Percentiles rank a stretch among this genome's conserved stretches.
These are phyloP conservation scores for Drosophila pseudotakahashii DNA, from an alignment of 2,888 invertebrate genomes.

Conservation along the genomic window DNA sequence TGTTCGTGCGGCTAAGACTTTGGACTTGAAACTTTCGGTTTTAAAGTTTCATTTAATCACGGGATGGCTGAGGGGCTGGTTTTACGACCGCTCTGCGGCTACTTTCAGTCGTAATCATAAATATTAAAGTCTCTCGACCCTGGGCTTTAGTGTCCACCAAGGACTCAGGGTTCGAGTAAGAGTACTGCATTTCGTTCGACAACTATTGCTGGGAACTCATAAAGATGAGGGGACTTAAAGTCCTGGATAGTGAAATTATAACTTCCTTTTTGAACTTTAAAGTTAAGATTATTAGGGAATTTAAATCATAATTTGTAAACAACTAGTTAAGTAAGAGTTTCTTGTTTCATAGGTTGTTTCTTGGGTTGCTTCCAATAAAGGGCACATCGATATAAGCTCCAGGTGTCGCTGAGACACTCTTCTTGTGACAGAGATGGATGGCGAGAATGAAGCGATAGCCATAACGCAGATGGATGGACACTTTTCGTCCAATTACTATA, in stretches of 20 bases:
- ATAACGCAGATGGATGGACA: constrained; percentile 28
- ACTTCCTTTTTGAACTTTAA: neutral
- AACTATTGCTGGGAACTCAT: constrained; percentile 2
- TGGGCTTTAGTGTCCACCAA: constrained; percentile 9
- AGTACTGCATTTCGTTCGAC: neutral
- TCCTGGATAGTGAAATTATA: neutral
- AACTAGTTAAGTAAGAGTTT: no score
- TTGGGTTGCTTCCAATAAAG: neutral
- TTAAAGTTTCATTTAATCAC: constrained; percentile 57
- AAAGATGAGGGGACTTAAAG: neutral
- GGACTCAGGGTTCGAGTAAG: neutral
- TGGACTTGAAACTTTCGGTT: constrained; percentile 79
- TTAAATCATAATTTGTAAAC: no score
- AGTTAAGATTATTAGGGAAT: no score
- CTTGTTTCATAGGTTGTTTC: no score
- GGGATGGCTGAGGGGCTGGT: constrained; percentile 28
- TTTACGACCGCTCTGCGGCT: constrained; percentile 67
- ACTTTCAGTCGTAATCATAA: constrained; percentile 53
- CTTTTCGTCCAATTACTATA: constrained; percentile 56
- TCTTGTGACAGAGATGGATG: constrained; percentile 22
- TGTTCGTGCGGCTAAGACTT: constrained; percentile 12
- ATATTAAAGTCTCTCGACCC: constrained; percentile 58
- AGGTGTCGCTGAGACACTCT: constrained; percentile 10
- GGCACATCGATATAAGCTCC: neutral
- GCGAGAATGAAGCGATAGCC: neutral